Percentiles rank a stretch among this genome's conserved stretches.
These are phyloP conservation scores for Gerris lacustris DNA, from an alignment of 2,888 invertebrate species.

Conservation along the genomic window DNA sequence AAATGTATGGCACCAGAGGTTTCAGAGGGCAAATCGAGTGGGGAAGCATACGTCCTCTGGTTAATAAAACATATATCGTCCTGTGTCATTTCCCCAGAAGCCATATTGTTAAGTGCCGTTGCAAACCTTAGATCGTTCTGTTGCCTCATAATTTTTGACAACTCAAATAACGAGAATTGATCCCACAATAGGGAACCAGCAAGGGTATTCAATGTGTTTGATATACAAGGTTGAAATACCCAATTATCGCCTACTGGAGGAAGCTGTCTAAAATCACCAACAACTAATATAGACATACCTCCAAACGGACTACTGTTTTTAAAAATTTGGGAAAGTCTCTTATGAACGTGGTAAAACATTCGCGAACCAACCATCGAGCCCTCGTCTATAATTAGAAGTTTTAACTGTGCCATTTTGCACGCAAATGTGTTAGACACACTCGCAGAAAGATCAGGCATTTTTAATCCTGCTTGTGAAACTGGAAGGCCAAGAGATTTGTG, in stretches of 20 bases:
- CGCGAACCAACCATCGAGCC: conserved; percentile 19
- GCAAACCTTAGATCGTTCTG: conserved; percentile 25
- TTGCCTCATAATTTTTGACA: conserved; percentile 27
- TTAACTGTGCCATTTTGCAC: neutral
- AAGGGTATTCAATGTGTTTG: conserved; percentile 8
- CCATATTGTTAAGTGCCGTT: conserved; percentile 19
- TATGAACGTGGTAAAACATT: conserved; percentile 11
- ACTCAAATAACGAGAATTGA: conserved; percentile 19
- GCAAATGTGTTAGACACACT: neutral
- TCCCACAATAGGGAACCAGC: conserved; percentile 21
- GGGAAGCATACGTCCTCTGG: neutral
- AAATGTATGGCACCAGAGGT: neutral
- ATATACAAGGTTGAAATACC: neutral
- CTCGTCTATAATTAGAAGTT: conserved; percentile 19
- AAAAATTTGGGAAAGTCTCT: conserved; percentile 19
- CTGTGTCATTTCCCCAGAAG: conserved; percentile 18
- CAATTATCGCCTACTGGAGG: conserved; percentile 26
- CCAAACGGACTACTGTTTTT: conserved; percentile 16
- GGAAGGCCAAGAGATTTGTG: conserved; percentile 25
- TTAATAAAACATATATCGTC: conserved; percentile 3
- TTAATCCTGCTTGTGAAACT: conserved; percentile 17
- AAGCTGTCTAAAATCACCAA: conserved; percentile 29
- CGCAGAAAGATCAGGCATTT: conserved; percentile 18
- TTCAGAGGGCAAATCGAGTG: neutral
- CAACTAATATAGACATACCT: conserved; percentile 20